phyloP scores from a whole-genome alignment of 2,888 invertebrate species.

The Erpobdella octoculata region DNA sequence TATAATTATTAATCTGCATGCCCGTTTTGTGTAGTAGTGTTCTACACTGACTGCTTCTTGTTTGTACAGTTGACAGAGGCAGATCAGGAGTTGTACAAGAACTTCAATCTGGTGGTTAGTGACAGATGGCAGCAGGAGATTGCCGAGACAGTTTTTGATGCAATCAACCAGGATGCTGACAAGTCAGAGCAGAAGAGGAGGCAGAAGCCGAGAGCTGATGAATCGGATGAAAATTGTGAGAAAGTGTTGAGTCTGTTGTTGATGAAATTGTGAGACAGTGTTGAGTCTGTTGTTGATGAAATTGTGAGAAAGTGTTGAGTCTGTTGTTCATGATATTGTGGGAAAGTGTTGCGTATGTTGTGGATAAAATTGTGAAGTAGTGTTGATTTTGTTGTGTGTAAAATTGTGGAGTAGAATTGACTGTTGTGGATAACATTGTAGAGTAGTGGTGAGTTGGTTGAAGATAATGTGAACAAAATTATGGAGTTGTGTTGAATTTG shows the following conservation, averaged over 20 bases:
- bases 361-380: neutral
- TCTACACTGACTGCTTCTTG: too few relatives aligned
- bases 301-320: neutral
- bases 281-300: neutral
- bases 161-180: constrained; percentile 93
- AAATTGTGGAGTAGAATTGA: neutral
- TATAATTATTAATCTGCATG: too few relatives aligned
- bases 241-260: neutral
- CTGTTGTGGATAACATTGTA: neutral
- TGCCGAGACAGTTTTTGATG: constrained; percentile 94
- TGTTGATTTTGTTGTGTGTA: neutral
- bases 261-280: neutral
- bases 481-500: neutral
- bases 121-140: constrained; percentile 99
- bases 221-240: constrained; percentile 62
- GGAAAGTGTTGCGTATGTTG: neutral
- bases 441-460: neutral
- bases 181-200: constrained; percentile 90
- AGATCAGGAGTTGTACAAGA: constrained; percentile 95
- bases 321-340: neutral
- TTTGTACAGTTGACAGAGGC: constrained; percentile 71
- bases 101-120: constrained; percentile 94
- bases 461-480: neutral
- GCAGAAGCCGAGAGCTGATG: constrained; percentile 85
- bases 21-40: too few relatives aligned